Evolutionary conservation across 2,113 vertebrate genomes (phyloP).

Genomic region (Perca flavescens): DNA sequence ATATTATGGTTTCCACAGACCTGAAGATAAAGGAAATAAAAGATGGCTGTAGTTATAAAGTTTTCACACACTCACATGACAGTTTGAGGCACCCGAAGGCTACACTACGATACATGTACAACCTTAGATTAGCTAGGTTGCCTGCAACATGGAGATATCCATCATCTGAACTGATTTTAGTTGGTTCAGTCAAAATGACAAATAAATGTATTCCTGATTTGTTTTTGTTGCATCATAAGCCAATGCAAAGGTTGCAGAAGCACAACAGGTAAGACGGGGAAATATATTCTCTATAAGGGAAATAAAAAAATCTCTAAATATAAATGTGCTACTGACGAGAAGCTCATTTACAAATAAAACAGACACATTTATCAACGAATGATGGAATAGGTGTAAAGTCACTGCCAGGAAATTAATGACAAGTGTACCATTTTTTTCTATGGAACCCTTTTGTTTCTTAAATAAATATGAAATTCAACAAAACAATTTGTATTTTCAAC

Average conservation of each 20-base stretch:
- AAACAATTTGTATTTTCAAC: slow-evolving; percentile 18
- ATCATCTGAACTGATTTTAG: neutral
- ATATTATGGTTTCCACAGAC: slow-evolving; percentile 9
- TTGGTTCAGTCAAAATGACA: slow-evolving; percentile 1
- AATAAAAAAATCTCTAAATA: neutral
- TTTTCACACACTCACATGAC: slow-evolving; percentile 30
- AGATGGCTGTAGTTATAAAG: neutral
- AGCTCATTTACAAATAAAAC: no score
- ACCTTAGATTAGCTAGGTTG: slow-evolving; percentile 38
- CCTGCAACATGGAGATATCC: slow-evolving; percentile 22
- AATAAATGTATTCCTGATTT: neutral
- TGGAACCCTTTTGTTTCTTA: slow-evolving; percentile 19
- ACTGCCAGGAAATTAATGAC: slow-evolving; percentile 2
- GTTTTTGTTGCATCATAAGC: slow-evolving; percentile 6
- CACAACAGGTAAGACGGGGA: neutral
- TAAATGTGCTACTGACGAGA: no score
- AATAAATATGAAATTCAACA: slow-evolving; percentile 73
- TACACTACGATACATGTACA: slow-evolving; percentile 2
- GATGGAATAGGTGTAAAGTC: neutral
- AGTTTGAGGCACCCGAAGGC: slow-evolving; percentile 27
- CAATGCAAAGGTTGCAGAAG: slow-evolving; percentile 45
- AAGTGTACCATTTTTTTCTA: slow-evolving; percentile 41
- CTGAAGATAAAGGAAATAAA: slow-evolving; percentile 1
- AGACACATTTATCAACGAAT: neutral
- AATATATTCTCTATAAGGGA: neutral